Evolutionary conservation across 2,888 invertebrate genomes (phyloP).

Genomic region (Monochamus alternatus): DNA sequence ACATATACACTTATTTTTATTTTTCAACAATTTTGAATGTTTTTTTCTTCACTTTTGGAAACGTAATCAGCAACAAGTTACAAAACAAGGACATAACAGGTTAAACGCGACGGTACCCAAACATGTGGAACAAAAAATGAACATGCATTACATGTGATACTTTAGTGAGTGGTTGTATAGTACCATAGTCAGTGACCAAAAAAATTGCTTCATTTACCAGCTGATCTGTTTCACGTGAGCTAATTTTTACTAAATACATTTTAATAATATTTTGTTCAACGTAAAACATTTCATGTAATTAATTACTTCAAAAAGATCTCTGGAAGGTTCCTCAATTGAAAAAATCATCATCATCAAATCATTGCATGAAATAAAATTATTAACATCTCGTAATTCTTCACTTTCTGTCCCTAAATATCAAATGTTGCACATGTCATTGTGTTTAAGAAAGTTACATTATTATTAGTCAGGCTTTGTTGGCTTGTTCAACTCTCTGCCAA

Average conservation of each 20-base stretch:
- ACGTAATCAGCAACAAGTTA: neutral
- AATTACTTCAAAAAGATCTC: too few relatives aligned
- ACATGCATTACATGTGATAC: constrained; percentile 10
- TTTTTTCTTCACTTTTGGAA: too few relatives aligned
- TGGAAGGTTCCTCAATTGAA: too few relatives aligned
- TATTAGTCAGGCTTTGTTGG: constrained; percentile 43
- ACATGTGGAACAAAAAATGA: constrained; percentile 2
- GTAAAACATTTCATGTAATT: too few relatives aligned
- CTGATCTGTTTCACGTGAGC: neutral
- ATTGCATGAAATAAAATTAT: too few relatives aligned
- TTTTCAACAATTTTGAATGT: too few relatives aligned
- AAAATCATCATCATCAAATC: too few relatives aligned
- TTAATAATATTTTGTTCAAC: too few relatives aligned
- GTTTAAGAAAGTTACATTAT: constrained; percentile 27
- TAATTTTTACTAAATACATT: too few relatives aligned
- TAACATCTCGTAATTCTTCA: neutral
- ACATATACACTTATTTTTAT: too few relatives aligned
- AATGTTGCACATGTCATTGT: constrained; percentile 30
- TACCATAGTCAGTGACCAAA: constrained; percentile 11
- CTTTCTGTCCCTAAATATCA: neutral
- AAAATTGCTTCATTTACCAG: neutral
- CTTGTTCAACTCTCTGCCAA: constrained; percentile 59
- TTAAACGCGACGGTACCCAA: neutral
- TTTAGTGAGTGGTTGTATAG: constrained; percentile 21
- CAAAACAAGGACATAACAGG: neutral